These are phyloP conservation scores for Orchesella cincta DNA, from an alignment of 1,140 invertebrate species.

Conservation along the genomic window DNA sequence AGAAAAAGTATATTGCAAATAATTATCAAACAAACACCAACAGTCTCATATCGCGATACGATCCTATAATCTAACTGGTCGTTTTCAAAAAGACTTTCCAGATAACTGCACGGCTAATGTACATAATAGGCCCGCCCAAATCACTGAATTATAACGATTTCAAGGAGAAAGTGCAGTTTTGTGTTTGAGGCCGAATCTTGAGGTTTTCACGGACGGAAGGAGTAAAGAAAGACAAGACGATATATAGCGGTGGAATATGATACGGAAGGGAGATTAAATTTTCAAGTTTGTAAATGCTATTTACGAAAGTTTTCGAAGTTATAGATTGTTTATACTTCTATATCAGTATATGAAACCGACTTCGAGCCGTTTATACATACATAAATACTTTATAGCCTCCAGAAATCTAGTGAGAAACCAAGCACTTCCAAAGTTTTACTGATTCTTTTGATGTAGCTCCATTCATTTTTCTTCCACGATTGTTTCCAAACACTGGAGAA, in stretches of 20 bases:
- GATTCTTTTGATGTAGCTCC: too few relatives aligned
- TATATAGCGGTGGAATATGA: background rate
- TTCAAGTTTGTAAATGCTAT: too few relatives aligned
- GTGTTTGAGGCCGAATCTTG: slow-evolving; percentile 14
- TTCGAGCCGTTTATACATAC: too few relatives aligned
- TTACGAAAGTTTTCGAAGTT: too few relatives aligned
- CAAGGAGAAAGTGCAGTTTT: slow-evolving; percentile 4
- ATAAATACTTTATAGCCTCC: too few relatives aligned
- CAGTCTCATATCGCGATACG: background rate
- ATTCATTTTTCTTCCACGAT: too few relatives aligned
- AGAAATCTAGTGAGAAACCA: too few relatives aligned
- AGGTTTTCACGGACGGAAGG: background rate
- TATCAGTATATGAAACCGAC: too few relatives aligned
- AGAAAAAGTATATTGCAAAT: too few relatives aligned
- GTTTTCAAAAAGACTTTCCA: background rate
- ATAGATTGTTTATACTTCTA: too few relatives aligned
- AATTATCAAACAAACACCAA: background rate
- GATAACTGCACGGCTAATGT: background rate
- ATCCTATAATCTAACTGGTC: background rate
- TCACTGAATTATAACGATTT: background rate
- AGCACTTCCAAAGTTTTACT: too few relatives aligned
- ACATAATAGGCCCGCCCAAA: background rate
- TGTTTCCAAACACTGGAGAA: too few relatives aligned
- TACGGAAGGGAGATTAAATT: background rate
- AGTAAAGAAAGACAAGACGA: background rate